A percentile compares a stretch with the other conserved stretches of the same genome.
Conservation (phyloP, 2,888 invertebrate genomes). For the Callinectes sapidus region DNA sequence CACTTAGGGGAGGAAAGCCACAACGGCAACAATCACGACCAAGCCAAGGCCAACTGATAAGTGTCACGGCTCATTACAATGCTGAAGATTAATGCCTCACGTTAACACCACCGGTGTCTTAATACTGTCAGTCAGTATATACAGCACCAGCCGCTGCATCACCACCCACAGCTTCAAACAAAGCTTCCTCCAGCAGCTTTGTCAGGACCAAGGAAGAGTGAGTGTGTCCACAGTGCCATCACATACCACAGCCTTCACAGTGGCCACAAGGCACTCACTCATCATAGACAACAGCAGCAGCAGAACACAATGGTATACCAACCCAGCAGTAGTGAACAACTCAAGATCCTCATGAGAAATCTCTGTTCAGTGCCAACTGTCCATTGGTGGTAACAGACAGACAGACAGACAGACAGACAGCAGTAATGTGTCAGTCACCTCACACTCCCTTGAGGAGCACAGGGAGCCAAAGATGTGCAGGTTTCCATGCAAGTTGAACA, state of each 20-base stretch:
- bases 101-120: not conserved
- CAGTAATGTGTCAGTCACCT: not conserved
- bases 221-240: no score
- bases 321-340: not conserved
- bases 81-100: not conserved
- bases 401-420: not conserved
- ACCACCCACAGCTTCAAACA: not conserved
- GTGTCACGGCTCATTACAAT: not conserved
- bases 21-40: not conserved
- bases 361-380: not conserved
- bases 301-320: not conserved
- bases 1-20: not conserved
- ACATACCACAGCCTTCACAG: not conserved
- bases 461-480: not conserved
- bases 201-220: not conserved
- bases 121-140: not conserved
- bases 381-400: not conserved
- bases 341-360: not conserved
- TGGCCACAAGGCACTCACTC: not conserved
- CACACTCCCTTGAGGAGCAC: not conserved
- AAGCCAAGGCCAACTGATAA: not conserved
- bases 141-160: no score
- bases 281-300: not conserved
- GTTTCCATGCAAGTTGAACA: not conserved
- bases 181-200: not conserved